Base-by-base conservation (phyloP, 2,797 vertebrate genomes). In the Sternotherus odoratus region DNA sequence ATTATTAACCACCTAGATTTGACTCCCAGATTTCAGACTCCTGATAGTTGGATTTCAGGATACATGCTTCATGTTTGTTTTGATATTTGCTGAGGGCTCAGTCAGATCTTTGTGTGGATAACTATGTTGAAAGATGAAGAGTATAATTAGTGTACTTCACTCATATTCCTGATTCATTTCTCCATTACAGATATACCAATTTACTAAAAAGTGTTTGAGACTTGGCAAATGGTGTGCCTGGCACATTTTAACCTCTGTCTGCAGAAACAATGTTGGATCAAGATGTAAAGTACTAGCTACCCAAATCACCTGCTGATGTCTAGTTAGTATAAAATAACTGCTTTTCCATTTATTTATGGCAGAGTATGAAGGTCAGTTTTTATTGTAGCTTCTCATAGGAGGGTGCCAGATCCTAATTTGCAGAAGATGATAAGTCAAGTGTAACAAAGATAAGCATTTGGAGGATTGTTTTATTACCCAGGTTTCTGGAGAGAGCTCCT, bases 101-200 rank as follows among this genome's bases (percentile, higher is more conserved):
- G 2, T 49, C 23, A 36, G 80, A 81, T 48, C 39, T 93, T 89
- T 87, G 79, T 43, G 2, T 28, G 77, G 48, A 12, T 48, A 66
- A 77, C 82, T 82, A 28, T 87, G 89, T 94, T 95, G 28, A 39
- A 57, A 86, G 77, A 87, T 89, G n/a, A 77, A 54, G n/a, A 82
- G 24, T 12, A 6, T 48, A 79, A 69, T 80, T 79, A 48, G 54
- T 87, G 43, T 77, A 21, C 39, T 30, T 82, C 75, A 43, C 8
- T 6, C 77, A 6, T 83, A 36, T 77, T 91, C 36, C 80, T 33
- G 28, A 54, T 50, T 86, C 13, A 26, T 88, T 91, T 77, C 75
- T 95, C 1, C 13, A 4, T 17, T 96, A 49, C 12, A 50, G 6
- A 72, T 0, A 88, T 78, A 88, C 33, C 5, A 33, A 51, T 92